Percentiles rank a stretch among this genome's conserved stretches.
Conservation (phyloP, 2,797 vertebrate species). For the Salarias fasciatus region DNA sequence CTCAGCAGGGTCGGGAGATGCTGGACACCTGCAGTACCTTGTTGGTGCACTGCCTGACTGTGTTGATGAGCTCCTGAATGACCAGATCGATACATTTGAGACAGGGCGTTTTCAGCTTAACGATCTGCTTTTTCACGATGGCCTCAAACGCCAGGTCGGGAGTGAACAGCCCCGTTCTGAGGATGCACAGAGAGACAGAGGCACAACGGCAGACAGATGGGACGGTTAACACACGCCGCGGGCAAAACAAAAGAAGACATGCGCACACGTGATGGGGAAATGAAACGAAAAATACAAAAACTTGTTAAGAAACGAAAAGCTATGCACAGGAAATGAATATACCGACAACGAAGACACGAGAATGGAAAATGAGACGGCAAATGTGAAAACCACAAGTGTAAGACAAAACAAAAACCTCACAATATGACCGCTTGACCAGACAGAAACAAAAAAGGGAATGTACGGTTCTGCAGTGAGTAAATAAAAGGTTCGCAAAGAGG, state of each 20-base stretch:
- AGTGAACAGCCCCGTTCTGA: slow-evolving; percentile 98
- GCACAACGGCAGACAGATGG: slow-evolving; percentile 69
- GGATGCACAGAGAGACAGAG: slow-evolving; percentile 79
- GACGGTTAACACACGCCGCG: slow-evolving; percentile 65
- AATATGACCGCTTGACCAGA: slow-evolving; percentile 39
- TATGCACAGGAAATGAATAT: slow-evolving; percentile 5
- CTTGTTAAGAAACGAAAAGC: no score
- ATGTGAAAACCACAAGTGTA: slow-evolving; percentile 38
- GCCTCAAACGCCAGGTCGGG: slow-evolving; percentile 98
- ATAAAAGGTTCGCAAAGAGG: slow-evolving; percentile 14
- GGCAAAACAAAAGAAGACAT: slow-evolving; percentile 12
- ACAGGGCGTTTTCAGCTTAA: slow-evolving; percentile 99
- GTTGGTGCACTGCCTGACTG: slow-evolving; percentile 95
- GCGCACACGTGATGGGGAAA: no score
- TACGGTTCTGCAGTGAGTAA: slow-evolving; percentile 25
- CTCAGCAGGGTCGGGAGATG: slow-evolving; percentile 71
- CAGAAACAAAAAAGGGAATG: slow-evolving; percentile 41
- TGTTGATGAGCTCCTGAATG: slow-evolving; percentile 98
- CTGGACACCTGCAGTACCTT: slow-evolving; percentile 89
- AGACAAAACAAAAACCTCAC: slow-evolving; percentile 37
- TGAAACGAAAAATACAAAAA: no score
- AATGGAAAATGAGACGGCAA: slow-evolving; percentile 10
- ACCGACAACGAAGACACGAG: neutral
- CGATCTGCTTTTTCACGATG: slow-evolving; percentile 99
- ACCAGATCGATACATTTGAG: slow-evolving; percentile 98